Conservation (phyloP, 2,888 invertebrate species). For the Cryptus armator region DNA sequence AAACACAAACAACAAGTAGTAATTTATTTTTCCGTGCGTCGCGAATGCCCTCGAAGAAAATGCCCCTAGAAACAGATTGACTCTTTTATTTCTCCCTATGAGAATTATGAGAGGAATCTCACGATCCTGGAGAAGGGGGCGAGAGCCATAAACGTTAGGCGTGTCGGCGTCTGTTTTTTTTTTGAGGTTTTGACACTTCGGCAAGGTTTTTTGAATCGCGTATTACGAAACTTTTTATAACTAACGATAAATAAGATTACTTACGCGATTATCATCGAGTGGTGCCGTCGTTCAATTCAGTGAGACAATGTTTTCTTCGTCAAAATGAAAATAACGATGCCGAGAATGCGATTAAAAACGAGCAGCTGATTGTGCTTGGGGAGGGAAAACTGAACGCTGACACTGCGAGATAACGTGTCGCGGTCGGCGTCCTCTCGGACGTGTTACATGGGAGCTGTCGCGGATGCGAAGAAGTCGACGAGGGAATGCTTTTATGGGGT, state of each 20-base stretch:
- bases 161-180: slow-evolving; percentile 81
- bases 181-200: slow-evolving; percentile 59
- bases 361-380: slow-evolving; percentile 44
- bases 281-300: no score
- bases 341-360: slow-evolving; percentile 18
- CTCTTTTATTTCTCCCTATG: slow-evolving; percentile 53
- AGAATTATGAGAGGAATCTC: slow-evolving; percentile 67
- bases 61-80: slow-evolving; percentile 36
- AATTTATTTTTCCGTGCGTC: not conserved
- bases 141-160: slow-evolving; percentile 81
- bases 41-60: not conserved
- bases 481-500: slow-evolving; percentile 84
- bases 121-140: slow-evolving; percentile 57
- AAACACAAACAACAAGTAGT: not conserved
- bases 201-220: not conserved
- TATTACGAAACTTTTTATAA: not conserved
- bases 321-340: slow-evolving; percentile 6
- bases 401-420: not conserved
- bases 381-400: not conserved
- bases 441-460: slow-evolving; percentile 52
- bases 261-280: not conserved
- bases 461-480: slow-evolving; percentile 66
- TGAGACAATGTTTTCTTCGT: not conserved
- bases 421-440: slow-evolving; percentile 13
- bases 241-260: not conserved